Conservation (phyloP, 2,113 vertebrate species). For the Tenrec ecaudatus region DNA sequence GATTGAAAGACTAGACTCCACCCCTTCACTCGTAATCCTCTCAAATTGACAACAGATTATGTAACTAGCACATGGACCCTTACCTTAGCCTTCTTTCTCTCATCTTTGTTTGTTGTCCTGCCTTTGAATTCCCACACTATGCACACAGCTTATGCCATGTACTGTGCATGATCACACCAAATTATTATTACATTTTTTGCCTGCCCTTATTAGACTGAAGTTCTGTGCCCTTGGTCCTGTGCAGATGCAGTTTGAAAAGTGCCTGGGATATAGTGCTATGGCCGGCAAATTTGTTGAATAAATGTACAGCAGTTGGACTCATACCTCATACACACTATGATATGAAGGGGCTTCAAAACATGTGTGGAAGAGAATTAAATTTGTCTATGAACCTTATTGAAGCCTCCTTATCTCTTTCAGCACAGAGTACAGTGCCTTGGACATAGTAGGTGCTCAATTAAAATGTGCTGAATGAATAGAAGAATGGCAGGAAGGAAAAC, state of each 20-base stretch:
- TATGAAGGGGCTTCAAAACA: too few relatives aligned
- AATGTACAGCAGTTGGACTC: background rate
- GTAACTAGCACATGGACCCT: too few relatives aligned
- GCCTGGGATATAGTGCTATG: background rate
- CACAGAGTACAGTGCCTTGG: background rate
- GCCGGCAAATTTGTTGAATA: background rate
- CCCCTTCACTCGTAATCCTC: too few relatives aligned
- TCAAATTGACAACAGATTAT: too few relatives aligned
- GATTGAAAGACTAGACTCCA: too few relatives aligned
- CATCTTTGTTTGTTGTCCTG: background rate
- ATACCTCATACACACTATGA: background rate
- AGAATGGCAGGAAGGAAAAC: background rate
- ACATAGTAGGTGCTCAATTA: background rate
- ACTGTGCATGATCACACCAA: background rate
- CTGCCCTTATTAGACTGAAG: background rate
- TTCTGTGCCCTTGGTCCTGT: background rate
- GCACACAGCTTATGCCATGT: background rate
- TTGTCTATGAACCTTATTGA: too few relatives aligned
- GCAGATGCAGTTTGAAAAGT: background rate
- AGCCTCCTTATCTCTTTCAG: background rate
- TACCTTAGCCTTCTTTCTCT: background rate
- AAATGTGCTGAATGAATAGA: background rate
- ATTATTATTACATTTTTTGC: background rate
- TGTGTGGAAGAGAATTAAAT: too few relatives aligned
- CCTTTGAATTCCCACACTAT: background rate